Evolutionary conservation across 2,113 vertebrate species (phyloP).

Genomic region (Lutjanus erythropterus): DNA sequence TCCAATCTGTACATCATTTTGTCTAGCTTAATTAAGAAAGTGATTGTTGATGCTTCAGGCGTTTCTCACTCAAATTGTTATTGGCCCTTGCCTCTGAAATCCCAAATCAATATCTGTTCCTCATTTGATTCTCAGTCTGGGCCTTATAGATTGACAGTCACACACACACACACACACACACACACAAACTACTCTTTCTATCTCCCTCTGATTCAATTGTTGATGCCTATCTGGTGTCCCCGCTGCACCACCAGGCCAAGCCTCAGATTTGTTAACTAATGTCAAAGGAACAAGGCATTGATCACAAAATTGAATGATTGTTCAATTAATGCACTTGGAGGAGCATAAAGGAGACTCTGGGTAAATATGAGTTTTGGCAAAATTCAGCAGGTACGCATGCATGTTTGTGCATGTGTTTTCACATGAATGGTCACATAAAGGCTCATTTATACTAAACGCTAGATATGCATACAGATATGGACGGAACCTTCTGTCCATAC

Average conservation of each 20-base stretch:
- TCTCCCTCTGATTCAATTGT: conserved; percentile 49
- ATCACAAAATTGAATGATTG: conserved; percentile 51
- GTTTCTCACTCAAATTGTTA: conserved; percentile 52
- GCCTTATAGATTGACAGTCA: conserved; percentile 42
- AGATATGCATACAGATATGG: no score
- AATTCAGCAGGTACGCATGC: not conserved
- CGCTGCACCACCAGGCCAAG: conserved; percentile 16
- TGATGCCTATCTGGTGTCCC: conserved; percentile 45
- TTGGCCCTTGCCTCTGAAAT: conserved; percentile 53
- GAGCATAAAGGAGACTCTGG: conserved; percentile 34
- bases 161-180: not conserved
- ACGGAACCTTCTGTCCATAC: no score
- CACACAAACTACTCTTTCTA: conserved; percentile 1
- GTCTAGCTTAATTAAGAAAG: conserved; percentile 46
- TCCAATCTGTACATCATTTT: conserved; percentile 11
- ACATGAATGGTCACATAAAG: no score
- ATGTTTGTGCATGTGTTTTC: not conserved
- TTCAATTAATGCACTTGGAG: conserved; percentile 44
- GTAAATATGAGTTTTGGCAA: not conserved
- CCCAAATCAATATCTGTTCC: conserved; percentile 70
- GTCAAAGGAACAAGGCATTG: conserved; percentile 30
- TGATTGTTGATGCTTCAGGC: conserved; percentile 60
- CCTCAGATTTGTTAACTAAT: conserved; percentile 44
- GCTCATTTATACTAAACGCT: no score
- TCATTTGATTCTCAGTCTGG: conserved; percentile 53